Conservation (phyloP, 1,140 invertebrate species). For the Hypothenemus hampei region DNA sequence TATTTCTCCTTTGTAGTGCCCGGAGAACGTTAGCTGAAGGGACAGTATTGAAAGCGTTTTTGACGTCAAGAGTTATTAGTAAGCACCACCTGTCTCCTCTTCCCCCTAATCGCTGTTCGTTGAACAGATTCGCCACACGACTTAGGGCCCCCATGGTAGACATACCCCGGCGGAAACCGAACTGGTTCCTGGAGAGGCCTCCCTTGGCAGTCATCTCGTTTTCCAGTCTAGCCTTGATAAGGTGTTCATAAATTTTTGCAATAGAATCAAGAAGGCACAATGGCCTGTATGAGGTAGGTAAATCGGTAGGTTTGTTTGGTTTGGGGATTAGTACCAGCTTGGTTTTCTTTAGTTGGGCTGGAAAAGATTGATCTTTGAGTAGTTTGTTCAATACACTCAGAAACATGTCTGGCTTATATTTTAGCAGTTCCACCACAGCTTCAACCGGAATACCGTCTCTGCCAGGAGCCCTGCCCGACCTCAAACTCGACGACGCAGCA, state of each 20-base stretch:
- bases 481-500: too few relatives aligned
- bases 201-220: constrained; percentile 4
- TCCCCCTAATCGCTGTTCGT: neutral
- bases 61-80: neutral
- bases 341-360: constrained; percentile 15
- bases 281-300: constrained; percentile 7
- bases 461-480: too few relatives aligned
- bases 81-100: neutral
- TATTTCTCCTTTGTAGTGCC: neutral
- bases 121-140: neutral
- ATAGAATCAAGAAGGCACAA: constrained; percentile 15
- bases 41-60: too few relatives aligned
- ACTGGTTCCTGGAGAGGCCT: constrained; percentile 9
- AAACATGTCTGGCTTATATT: neutral
- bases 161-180: constrained; percentile 8
- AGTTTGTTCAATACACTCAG: constrained; percentile 3
- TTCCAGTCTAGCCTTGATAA: constrained; percentile 8
- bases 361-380: constrained; percentile 11
- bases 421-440: neutral
- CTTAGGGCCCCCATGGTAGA: constrained; percentile 13
- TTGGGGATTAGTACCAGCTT: constrained; percentile 15
- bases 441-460: neutral
- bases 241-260: constrained; percentile 13
- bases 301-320: neutral
- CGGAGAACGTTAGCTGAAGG: neutral